These are phyloP conservation scores for Antheraea yamamai DNA, from an alignment of 2,888 invertebrate species.

Conservation along the genomic window DNA sequence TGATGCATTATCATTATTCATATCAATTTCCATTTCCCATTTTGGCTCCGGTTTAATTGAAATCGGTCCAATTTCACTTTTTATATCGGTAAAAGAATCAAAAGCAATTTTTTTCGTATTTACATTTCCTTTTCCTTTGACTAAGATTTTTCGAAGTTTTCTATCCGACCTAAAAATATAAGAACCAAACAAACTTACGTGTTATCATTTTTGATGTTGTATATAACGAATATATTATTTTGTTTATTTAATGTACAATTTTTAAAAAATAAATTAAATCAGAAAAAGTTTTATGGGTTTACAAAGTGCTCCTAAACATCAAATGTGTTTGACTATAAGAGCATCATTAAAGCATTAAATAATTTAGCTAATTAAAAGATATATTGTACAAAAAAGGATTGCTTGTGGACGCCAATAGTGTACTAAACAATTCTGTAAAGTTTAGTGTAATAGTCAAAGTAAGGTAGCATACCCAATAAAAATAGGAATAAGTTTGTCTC, in stretches of 20 bases:
- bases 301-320: too few relatives aligned
- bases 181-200: not conserved
- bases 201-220: not conserved
- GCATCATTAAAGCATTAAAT: too few relatives aligned
- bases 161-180: slow-evolving; percentile 58
- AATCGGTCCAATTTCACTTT: slow-evolving; percentile 73
- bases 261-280: too few relatives aligned
- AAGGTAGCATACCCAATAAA: too few relatives aligned
- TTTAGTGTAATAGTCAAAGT: too few relatives aligned
- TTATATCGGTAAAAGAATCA: slow-evolving; percentile 75
- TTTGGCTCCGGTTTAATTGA: slow-evolving; percentile 68
- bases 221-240: not conserved
- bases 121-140: slow-evolving; percentile 48
- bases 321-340: too few relatives aligned
- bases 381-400: too few relatives aligned
- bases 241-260: not conserved
- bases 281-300: too few relatives aligned
- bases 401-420: too few relatives aligned
- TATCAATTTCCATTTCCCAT: slow-evolving; percentile 76
- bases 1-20: slow-evolving; percentile 37
- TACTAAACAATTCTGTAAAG: too few relatives aligned
- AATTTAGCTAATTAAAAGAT: too few relatives aligned
- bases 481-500: too few relatives aligned
- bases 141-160: slow-evolving; percentile 61
- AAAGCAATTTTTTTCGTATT: slow-evolving; percentile 75